Conservation (phyloP, 2,888 invertebrate genomes). For the Aporophyla nigra region DNA sequence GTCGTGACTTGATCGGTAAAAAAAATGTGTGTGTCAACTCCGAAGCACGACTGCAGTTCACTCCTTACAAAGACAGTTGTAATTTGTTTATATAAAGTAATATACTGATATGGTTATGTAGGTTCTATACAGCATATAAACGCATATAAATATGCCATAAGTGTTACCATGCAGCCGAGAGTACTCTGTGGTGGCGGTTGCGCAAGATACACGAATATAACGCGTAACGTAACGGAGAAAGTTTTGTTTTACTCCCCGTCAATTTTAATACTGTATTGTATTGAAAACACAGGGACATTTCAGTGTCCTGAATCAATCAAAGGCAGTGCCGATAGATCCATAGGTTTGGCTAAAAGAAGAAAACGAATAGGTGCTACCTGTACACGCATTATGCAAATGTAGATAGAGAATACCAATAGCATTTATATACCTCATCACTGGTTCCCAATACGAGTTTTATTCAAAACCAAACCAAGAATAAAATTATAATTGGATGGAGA, state of each 20-base stretch:
- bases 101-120: too few relatives aligned
- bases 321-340: background rate
- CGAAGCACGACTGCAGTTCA: too few relatives aligned
- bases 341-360: background rate
- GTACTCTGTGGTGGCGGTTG: too few relatives aligned
- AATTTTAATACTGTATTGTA: background rate
- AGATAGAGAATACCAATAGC: background rate
- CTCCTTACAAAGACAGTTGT: too few relatives aligned
- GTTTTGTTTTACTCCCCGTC: too few relatives aligned
- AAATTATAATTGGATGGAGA: conserved; percentile 33
- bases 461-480: conserved; percentile 14
- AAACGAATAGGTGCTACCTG: background rate
- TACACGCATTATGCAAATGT: background rate
- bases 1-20: background rate
- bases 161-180: too few relatives aligned
- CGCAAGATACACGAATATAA: too few relatives aligned
- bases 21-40: background rate
- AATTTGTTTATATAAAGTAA: too few relatives aligned
- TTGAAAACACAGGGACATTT: background rate
- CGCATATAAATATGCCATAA: too few relatives aligned
- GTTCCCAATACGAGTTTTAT: background rate
- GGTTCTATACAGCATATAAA: too few relatives aligned
- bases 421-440: background rate
- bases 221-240: too few relatives aligned
- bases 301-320: background rate